Conservation (phyloP, 2,797 vertebrate species). For the Mallotus villosus region DNA sequence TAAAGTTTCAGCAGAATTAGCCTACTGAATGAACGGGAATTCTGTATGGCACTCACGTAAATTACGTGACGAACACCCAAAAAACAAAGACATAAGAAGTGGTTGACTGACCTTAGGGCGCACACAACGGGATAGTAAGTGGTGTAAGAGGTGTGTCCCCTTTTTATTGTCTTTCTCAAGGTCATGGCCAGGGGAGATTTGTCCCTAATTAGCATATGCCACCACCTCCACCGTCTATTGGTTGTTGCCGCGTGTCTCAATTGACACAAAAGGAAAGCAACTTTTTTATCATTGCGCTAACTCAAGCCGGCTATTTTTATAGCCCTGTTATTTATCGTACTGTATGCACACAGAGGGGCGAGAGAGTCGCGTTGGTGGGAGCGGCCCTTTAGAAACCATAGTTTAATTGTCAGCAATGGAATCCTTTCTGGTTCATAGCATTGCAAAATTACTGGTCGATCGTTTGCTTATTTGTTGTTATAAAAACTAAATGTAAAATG, state of each 20-base stretch:
- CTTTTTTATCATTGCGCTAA: slow-evolving; percentile 91
- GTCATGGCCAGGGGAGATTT: slow-evolving; percentile 94
- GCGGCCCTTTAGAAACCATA: slow-evolving; percentile 47
- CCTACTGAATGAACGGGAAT: neutral
- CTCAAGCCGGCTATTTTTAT: slow-evolving; percentile 93
- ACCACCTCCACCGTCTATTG: slow-evolving; percentile 86
- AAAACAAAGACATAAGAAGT: slow-evolving; percentile 36
- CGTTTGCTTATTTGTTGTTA: neutral
- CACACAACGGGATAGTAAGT: slow-evolving; percentile 76
- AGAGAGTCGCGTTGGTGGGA: slow-evolving; percentile 49
- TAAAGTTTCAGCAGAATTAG: neutral
- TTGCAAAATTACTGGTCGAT: neutral
- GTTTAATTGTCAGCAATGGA: slow-evolving; percentile 13
- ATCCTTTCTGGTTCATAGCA: slow-evolving; percentile 10
- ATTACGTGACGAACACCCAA: slow-evolving; percentile 42
- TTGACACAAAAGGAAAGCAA: slow-evolving; percentile 99
- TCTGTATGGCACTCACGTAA: slow-evolving; percentile 37
- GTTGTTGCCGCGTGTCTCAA: slow-evolving; percentile 81
- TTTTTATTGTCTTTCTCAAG: slow-evolving; percentile 94
- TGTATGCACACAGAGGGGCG: slow-evolving; percentile 62
- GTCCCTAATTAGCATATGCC: slow-evolving; percentile 96
- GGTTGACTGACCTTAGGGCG: slow-evolving; percentile 77
- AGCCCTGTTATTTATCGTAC: slow-evolving; percentile 80
- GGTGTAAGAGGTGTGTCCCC: slow-evolving; percentile 69
- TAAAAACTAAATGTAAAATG: neutral